These are phyloP conservation scores for Neocrepidodera transversa DNA, from an alignment of 2,888 invertebrate species.

Conservation along the genomic window DNA sequence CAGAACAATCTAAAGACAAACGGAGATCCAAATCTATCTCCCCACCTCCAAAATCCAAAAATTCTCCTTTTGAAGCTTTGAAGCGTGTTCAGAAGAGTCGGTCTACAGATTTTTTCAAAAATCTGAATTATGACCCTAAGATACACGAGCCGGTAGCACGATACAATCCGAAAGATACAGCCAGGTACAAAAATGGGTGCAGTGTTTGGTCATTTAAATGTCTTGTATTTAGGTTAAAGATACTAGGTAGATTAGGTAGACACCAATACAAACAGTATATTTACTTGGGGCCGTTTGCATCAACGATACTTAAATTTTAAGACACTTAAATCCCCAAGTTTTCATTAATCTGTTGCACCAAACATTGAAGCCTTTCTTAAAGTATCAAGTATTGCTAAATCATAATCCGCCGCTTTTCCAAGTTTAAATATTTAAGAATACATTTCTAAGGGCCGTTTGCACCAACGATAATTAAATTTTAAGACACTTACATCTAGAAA, in stretches of 20 bases:
- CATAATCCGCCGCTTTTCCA: too few species aligned
- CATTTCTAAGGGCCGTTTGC: too few species aligned
- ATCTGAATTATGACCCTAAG: constrained; percentile 76
- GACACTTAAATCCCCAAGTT: too few species aligned
- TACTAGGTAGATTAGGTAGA: constrained; percentile 12
- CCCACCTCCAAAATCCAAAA: constrained; percentile 61
- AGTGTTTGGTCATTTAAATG: constrained; percentile 72
- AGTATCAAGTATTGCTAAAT: too few species aligned
- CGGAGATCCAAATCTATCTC: constrained; percentile 60
- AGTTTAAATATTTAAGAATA: too few species aligned
- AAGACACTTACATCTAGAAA: too few species aligned
- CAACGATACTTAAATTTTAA: too few species aligned
- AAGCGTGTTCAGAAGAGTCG: constrained; percentile 52
- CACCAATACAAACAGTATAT: constrained; percentile 33
- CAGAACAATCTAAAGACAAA: constrained; percentile 58
- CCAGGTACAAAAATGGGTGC: constrained; percentile 61
- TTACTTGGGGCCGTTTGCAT: too few species aligned
- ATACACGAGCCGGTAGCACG: constrained; percentile 78
- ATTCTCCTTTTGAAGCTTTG: constrained; percentile 57
- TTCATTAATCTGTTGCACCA: too few species aligned
- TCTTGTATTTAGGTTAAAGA: constrained; percentile 59
- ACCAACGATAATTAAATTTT: too few species aligned
- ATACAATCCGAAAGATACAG: constrained; percentile 69
- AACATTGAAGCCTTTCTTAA: too few species aligned
- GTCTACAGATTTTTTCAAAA: constrained; percentile 62